These are phyloP conservation scores for Coreius guichenoti DNA, from an alignment of 2,797 vertebrate species.

Conservation along the genomic window DNA sequence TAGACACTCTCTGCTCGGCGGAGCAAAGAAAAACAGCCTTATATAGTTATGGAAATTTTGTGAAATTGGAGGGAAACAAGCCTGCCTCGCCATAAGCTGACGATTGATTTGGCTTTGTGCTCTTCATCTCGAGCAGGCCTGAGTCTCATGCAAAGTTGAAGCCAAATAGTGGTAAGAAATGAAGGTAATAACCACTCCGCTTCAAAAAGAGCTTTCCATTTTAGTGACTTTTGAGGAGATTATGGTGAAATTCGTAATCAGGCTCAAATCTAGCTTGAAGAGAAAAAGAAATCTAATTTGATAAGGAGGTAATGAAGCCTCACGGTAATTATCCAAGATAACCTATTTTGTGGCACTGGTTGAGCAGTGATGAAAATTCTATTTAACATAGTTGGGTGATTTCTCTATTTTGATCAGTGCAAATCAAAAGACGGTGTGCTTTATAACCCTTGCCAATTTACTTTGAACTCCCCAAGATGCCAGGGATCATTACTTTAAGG, in stretches of 20 bases:
- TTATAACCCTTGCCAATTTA: conserved; percentile 80
- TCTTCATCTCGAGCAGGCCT: conserved; percentile 54
- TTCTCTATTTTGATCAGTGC: conserved; percentile 81
- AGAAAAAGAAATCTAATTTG: conserved; percentile 84
- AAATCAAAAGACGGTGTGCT: conserved; percentile 67
- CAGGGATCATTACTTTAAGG: conserved; percentile 81
- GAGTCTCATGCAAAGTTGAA: conserved; percentile 57
- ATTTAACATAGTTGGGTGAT: conserved; percentile 85
- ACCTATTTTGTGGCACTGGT: conserved; percentile 82
- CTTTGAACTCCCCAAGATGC: conserved; percentile 81
- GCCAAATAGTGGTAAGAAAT: conserved; percentile 52
- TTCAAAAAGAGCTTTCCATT: conserved; percentile 61
- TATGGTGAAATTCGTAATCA: conserved; percentile 81
- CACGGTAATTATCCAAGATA: conserved; percentile 84
- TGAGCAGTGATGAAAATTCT: conserved; percentile 85
- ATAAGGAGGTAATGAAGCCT: conserved; percentile 85
- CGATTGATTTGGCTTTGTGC: conserved; percentile 48
- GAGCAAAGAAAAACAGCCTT: conserved; percentile 57
- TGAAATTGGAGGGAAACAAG: conserved; percentile 51
- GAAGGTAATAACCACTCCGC: conserved; percentile 57
- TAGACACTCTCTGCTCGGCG: conserved; percentile 49
- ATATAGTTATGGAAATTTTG: conserved; percentile 48
- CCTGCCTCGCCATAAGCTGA: conserved; percentile 24
- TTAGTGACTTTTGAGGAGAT: conserved; percentile 69
- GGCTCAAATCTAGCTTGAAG: conserved; percentile 80